Evolutionary conservation across 1,140 invertebrate genomes (phyloP), one percentile per base, ranked within the genome.

Genomic region (Drosophila yakuba): DNA sequence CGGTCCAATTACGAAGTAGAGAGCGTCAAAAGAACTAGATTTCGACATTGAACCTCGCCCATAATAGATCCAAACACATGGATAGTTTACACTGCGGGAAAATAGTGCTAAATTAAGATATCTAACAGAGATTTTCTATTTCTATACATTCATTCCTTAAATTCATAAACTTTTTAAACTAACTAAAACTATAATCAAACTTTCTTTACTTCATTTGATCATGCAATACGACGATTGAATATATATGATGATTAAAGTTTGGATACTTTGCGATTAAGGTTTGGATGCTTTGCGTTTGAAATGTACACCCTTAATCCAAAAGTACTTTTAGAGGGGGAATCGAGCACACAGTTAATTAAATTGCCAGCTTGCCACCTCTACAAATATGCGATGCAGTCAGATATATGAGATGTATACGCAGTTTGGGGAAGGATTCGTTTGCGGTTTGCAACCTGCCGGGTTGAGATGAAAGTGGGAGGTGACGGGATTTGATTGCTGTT

Each of bases 271-370:
- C 2, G 28, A 8, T 32, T 8, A 3, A 32, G 32, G 8, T 1
- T 32, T 32, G 6, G 2, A 32, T 8, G 28, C 28, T 32, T 7
- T 32, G 2, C 23, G 2, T 15, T 25, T 6, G 59, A 4, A 23
- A 43, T 8, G 14, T 11, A 47, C 12, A 20, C 15, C 60, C 15
- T 36, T 44, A 54, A 47, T 74, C 56, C 32, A 17, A 38, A 28
- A 38, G 17, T n/a, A 11, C 28, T 12, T 20, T 7, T 44, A 17
- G 14, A 14, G 36, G 51, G 61, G 43, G 14, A 11, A 14, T 23
- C 69, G 35, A 60, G 45, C 81, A 47, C 74, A 51, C 51, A 75
- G 69, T 82, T 85, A 82, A 82, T 86, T 82, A 68, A 78, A 76
- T 88, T 82, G 78, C 63, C 58, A 76, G 83, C 83, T 55, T 43